Evolutionary conservation across 92 coral and sea anemone species (phyloP).

Genomic region (Blastomussa wellsi): DNA sequence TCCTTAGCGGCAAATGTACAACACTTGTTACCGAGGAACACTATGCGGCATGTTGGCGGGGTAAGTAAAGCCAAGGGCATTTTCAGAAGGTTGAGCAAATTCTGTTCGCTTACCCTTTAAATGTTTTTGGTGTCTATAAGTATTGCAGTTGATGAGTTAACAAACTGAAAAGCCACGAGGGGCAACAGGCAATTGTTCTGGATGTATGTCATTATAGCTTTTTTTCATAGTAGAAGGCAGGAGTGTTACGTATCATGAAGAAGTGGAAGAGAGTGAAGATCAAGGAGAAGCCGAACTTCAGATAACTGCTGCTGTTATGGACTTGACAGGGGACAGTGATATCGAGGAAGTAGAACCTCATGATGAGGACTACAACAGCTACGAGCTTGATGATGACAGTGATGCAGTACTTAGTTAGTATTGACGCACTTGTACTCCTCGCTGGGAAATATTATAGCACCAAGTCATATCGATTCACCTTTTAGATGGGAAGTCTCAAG

Average conservation of each 20-base stretch:
- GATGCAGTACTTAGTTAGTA: slow-evolving; percentile 48
- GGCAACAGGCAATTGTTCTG: no score
- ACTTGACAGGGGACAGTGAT: slow-evolving; percentile 70
- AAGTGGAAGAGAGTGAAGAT: slow-evolving; percentile 37
- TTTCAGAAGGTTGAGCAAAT: no score
- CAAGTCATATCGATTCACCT: neutral
- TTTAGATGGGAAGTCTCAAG: neutral
- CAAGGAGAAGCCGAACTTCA: slow-evolving; percentile 77
- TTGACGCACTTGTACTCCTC: neutral
- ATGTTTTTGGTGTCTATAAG: no score
- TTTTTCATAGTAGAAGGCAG: neutral
- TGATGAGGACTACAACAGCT: slow-evolving; percentile 78
- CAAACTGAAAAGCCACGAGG: no score
- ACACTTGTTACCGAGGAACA: no score
- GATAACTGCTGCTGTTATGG: slow-evolving; percentile 92
- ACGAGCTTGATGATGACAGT: slow-evolving; percentile 81
- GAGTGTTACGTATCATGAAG: neutral
- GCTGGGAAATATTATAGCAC: neutral
- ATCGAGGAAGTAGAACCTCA: slow-evolving; percentile 65
- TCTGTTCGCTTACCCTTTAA: no score
- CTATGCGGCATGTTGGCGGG: no score
- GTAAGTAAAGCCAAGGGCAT: no score
- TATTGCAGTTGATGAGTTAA: no score
- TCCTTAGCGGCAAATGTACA: no score
- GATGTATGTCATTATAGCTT: no score